Base-by-base conservation (phyloP, 1,140 invertebrate species). In the Globodera rostochiensis region DNA sequence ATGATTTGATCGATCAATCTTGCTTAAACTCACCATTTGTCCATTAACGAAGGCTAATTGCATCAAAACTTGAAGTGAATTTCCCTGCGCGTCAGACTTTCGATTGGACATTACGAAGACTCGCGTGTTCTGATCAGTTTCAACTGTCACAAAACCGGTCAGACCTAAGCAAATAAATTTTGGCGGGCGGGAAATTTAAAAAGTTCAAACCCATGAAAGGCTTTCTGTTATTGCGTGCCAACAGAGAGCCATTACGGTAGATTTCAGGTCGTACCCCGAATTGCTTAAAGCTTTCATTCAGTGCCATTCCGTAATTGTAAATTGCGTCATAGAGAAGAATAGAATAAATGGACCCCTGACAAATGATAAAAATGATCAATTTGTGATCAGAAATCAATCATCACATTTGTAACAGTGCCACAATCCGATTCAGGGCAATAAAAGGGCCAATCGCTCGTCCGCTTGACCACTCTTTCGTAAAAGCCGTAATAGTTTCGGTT, bases 181-280 rank as follows among this genome's bases (percentile, higher is more conserved):
- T 64, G 57, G 36, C 36, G 36, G 36, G 36, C 36, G 36, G 36
- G 36, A 3, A 64, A 64, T 1, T 64, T 64, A 19, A 13, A 11
- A 64, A 64, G 13, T 64, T 64, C 57, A 19, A 19, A 19, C 57
- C 57, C 57, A 64, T 64, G 4, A 64, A 64, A 19, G 57, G 11
- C 57, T 60, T 64, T 77, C 81, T 57, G 13, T 46, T 49, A 57
- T 85, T 84, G 49, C 83, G 79, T 25, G 81, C 50, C 19, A 64
- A 64, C 57, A 64, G 57, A 64, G 57, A 19, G 57, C 57, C 57
- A 19, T 64, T 64, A 19, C 57, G 57, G 57, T 64, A 64, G 5
- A 64, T 19, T 64, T 64, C 57, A 6, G 57, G 57, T 19, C 57
- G 57, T 19, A 64, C 19, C 5, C 57, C 57, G 19, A 64, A 64